Evolutionary conservation across 2,888 invertebrate species (phyloP).

Genomic region (Sympetrum striolatum): DNA sequence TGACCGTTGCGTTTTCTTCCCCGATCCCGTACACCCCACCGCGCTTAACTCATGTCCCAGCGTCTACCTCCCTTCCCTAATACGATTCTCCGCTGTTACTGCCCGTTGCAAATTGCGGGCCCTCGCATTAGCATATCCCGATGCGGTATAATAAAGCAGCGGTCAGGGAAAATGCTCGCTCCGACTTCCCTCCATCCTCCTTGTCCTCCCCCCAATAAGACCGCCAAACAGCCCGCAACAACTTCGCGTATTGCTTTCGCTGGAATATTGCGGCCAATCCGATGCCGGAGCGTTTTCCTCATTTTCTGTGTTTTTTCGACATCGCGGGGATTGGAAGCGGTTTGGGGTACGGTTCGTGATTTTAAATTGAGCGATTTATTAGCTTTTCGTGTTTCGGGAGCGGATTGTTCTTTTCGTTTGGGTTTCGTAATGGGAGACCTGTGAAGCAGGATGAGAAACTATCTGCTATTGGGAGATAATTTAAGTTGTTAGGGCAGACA

Average conservation of each 20-base stretch:
- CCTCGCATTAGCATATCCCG: neutral
- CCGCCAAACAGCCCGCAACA: neutral
- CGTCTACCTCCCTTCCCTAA: neutral
- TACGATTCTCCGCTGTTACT: neutral
- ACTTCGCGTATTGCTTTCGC: neutral
- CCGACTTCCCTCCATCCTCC: neutral
- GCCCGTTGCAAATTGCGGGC: neutral
- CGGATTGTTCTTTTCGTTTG: too few species aligned
- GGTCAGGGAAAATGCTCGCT: conserved; percentile 15
- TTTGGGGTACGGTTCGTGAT: neutral
- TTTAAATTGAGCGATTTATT: neutral
- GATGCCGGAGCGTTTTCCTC: neutral
- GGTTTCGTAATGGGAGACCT: too few species aligned
- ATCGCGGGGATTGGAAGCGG: neutral
- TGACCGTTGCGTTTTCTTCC: neutral
- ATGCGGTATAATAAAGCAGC: conserved; percentile 5
- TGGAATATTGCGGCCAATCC: neutral
- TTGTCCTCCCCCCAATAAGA: neutral
- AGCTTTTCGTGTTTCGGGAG: too few species aligned
- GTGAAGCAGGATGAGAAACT: too few species aligned
- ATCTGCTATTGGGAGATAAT: too few species aligned
- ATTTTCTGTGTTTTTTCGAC: neutral
- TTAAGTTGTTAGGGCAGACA: too few species aligned
- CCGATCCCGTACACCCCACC: neutral
- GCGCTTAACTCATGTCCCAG: neutral